These are phyloP conservation scores for Orthosia gracilis DNA, from an alignment of 2,888 invertebrate genomes.

Conservation along the genomic window DNA sequence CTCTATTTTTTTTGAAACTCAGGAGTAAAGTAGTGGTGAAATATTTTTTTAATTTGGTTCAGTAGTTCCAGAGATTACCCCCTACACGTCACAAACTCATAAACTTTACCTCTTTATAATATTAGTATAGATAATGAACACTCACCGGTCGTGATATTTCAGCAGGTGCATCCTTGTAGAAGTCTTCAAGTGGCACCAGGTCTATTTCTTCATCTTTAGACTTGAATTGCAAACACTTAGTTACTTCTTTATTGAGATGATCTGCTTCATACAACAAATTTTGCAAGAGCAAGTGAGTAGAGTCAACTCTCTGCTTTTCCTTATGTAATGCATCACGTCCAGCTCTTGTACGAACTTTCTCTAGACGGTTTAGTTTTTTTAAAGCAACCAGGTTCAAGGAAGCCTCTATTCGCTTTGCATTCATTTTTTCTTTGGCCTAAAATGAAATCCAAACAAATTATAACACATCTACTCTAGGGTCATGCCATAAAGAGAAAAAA, in stretches of 20 bases:
- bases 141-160: slow-evolving; percentile 93
- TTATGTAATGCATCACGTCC: slow-evolving; percentile 95
- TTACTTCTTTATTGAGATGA: slow-evolving; percentile 98
- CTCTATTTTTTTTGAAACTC: no score
- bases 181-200: slow-evolving; percentile 95
- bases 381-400: slow-evolving; percentile 95
- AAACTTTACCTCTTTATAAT: no score
- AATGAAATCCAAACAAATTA: slow-evolving; percentile 49
- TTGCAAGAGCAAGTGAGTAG: slow-evolving; percentile 97
- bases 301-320: slow-evolving; percentile 97
- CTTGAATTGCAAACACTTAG: slow-evolving; percentile 98
- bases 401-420: slow-evolving; percentile 93
- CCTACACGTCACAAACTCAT: no score
- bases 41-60: no score
- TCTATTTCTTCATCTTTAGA: slow-evolving; percentile 98
- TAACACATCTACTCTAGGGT: background rate
- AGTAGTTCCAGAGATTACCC: no score
- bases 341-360: slow-evolving; percentile 96
- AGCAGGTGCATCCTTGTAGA: slow-evolving; percentile 95
- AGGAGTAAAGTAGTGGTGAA: no score
- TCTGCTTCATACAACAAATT: slow-evolving; percentile 98
- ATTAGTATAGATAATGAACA: no score
- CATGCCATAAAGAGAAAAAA: no score
- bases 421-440: slow-evolving; percentile 92
- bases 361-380: slow-evolving; percentile 97